These are phyloP conservation scores for Agrotis puta DNA, from an alignment of 2,888 invertebrate species.

Conservation along the genomic window DNA sequence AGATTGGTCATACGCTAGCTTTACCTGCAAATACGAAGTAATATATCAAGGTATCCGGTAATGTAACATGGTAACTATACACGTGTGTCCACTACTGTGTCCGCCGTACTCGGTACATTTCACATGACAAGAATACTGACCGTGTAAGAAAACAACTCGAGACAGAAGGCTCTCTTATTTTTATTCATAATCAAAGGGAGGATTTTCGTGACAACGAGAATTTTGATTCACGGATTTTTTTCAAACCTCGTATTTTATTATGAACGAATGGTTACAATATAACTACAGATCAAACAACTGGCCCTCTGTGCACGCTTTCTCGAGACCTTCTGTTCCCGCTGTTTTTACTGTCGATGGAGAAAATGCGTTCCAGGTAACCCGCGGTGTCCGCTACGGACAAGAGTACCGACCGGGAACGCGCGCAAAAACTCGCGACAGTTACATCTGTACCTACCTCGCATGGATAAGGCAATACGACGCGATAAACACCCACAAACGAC, in stretches of 20 bases:
- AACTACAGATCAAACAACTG: too few relatives aligned
- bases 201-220: background rate
- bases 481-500: slow-evolving; percentile 23
- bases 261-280: too few relatives aligned
- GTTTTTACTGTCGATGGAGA: slow-evolving; percentile 27
- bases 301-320: background rate
- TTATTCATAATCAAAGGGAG: background rate
- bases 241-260: background rate
- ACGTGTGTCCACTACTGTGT: background rate
- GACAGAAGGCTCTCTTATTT: background rate
- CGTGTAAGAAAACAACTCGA: background rate
- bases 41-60: background rate
- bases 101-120: slow-evolving; percentile 7
- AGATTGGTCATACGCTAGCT: too few relatives aligned
- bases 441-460: slow-evolving; percentile 50
- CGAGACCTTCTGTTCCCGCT: slow-evolving; percentile 17
- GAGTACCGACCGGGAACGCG: slow-evolving; percentile 34
- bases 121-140: slow-evolving; percentile 12
- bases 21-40: background rate
- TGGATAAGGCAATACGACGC: slow-evolving; percentile 41
- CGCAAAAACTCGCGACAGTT: slow-evolving; percentile 53
- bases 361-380: slow-evolving; percentile 55
- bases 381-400: slow-evolving; percentile 36
- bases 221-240: background rate
- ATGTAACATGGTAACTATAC: background rate